These are phyloP conservation scores for Drosophila ambigua DNA, from an alignment of 1,140 invertebrate genomes.

Conservation along the genomic window DNA sequence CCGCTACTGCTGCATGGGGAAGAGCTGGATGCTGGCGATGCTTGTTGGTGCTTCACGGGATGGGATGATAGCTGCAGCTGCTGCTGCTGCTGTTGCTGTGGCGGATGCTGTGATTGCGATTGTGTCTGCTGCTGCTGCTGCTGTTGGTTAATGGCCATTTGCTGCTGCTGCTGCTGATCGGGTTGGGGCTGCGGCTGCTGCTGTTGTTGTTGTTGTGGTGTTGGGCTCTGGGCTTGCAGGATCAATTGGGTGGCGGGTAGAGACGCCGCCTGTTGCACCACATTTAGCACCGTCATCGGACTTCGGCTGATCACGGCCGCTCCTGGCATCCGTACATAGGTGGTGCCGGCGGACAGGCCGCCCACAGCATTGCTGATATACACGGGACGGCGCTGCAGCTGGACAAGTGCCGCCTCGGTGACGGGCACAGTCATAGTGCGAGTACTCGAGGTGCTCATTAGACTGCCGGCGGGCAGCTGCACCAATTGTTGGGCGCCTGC, in stretches of 20 bases:
- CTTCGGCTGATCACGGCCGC: constrained; percentile 74
- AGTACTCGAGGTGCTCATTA: constrained; percentile 72
- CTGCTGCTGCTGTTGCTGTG: constrained; percentile 30
- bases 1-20: constrained; percentile 27
- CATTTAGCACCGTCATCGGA: constrained; percentile 82
- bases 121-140: constrained; percentile 36
- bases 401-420: constrained; percentile 72
- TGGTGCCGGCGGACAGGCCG: constrained; percentile 59
- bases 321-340: constrained; percentile 76
- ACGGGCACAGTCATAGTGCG: constrained; percentile 72
- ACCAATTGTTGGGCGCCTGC: constrained; percentile 58
- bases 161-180: constrained; percentile 12
- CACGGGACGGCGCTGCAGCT: constrained; percentile 76
- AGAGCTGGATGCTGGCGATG: constrained; percentile 31
- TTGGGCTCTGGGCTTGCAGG: constrained; percentile 53
- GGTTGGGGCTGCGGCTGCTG: constrained; percentile 17
- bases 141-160: constrained; percentile 27
- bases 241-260: constrained; percentile 72
- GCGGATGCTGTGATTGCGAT: constrained; percentile 13
- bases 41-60: constrained; percentile 8
- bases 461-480: constrained; percentile 73
- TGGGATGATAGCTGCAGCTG: constrained; percentile 10
- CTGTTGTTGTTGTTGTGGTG: constrained; percentile 39
- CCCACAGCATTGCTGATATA: constrained; percentile 79
- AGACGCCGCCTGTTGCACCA: constrained; percentile 65